These are phyloP conservation scores for Eretmocerus hayati DNA, from an alignment of 2,888 invertebrate genomes.

Conservation along the genomic window DNA sequence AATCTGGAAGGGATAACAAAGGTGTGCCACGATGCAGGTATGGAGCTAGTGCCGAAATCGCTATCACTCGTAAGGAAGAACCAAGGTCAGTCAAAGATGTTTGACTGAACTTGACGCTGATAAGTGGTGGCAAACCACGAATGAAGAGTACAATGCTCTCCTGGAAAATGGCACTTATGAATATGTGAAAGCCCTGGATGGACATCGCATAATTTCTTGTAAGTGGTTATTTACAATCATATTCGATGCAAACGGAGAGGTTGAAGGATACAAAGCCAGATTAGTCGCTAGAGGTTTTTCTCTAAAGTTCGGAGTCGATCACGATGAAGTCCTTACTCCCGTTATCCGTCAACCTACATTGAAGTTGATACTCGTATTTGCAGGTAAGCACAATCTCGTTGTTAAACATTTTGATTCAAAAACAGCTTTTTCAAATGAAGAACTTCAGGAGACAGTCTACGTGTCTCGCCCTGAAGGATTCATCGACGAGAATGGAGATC, in stretches of 20 bases:
- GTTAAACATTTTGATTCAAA: too few species aligned
- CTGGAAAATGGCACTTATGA: slow-evolving; percentile 4
- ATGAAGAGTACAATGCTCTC: slow-evolving; percentile 8
- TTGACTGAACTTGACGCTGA: slow-evolving; percentile 1
- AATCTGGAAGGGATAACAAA: too few species aligned
- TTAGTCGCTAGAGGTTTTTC: slow-evolving; percentile 25
- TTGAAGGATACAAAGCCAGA: slow-evolving; percentile 25
- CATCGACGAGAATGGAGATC: slow-evolving; percentile 3
- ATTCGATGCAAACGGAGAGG: slow-evolving; percentile 17
- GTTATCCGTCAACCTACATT: too few species aligned
- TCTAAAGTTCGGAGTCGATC: slow-evolving; percentile 16
- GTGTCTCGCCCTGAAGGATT: slow-evolving; percentile 24
- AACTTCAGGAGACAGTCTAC: slow-evolving; percentile 22
- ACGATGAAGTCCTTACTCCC: slow-evolving; percentile 4
- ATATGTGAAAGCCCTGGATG: slow-evolving; percentile 1
- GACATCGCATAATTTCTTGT: slow-evolving; percentile 17
- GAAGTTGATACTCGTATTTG: slow-evolving; percentile 20
- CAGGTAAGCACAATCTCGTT: slow-evolving; percentile 15
- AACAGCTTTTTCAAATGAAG: slow-evolving; percentile 25
- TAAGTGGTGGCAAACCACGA: slow-evolving; percentile 8
- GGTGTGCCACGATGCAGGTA: neutral
- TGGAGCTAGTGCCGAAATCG: neutral
- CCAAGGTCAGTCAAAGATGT: slow-evolving; percentile 7
- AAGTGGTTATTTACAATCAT: slow-evolving; percentile 26
- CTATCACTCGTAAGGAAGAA: neutral